Evolutionary conservation across 2,888 invertebrate genomes (phyloP).

Genomic region (Bursaphelenchus okinawaensis): DNA sequence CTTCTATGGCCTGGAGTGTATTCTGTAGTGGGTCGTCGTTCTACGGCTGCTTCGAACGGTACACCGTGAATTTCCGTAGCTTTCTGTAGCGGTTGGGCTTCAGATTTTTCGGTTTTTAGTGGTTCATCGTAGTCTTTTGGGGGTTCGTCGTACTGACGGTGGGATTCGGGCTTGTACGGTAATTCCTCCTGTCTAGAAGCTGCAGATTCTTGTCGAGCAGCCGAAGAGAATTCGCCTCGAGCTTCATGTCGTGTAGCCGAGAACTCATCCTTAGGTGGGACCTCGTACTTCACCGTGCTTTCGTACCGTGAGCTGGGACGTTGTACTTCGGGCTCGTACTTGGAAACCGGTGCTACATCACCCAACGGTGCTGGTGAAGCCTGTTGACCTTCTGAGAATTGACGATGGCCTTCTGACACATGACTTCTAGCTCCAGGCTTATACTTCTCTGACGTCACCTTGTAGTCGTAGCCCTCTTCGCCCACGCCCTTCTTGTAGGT

Average conservation of each 20-base stretch:
- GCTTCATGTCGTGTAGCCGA: neutral
- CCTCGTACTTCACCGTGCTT: neutral
- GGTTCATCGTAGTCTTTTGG: neutral
- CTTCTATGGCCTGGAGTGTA: neutral
- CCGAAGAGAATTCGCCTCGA: too few species aligned
- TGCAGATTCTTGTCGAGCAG: too few species aligned
- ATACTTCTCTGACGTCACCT: constrained; percentile 8
- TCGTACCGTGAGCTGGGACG: neutral
- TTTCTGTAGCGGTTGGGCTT: neutral
- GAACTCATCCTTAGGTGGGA: neutral
- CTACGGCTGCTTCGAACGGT: neutral
- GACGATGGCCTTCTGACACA: constrained; percentile 2
- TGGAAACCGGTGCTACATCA: constrained; percentile 7
- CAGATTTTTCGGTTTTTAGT: neutral
- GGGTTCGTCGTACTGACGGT: neutral
- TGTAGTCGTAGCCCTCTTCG: constrained; percentile 11
- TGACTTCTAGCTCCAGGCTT: neutral
- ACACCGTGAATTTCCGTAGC: neutral
- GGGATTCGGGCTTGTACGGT: neutral
- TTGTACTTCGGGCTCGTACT: neutral
- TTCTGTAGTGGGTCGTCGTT: neutral
- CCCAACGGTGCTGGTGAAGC: constrained; percentile 9
- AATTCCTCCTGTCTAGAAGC: neutral
- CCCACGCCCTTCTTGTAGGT: neutral
- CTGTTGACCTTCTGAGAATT: neutral